Base-by-base conservation (phyloP, 1,140 invertebrate genomes). In the Conus ventricosus region DNA sequence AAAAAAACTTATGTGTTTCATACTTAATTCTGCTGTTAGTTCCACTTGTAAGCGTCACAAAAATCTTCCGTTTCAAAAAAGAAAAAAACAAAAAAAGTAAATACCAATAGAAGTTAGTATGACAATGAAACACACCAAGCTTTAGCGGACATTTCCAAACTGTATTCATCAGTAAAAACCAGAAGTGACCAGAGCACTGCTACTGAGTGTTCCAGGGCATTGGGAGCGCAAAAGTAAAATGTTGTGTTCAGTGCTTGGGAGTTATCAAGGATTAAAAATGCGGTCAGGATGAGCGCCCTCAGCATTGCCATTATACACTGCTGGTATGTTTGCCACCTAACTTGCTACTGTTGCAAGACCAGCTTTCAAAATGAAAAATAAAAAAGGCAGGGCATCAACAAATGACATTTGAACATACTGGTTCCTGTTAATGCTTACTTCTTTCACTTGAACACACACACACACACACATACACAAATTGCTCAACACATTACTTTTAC, bases 231-330 rank as follows among this genome's bases (percentile, higher is more conserved):
- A 13, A n/a, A 71, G 20, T 23, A 71, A 71, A 71, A 7, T 0
- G 7, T 20, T 71, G 67, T 71, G 67, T 71, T 71, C 67, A 71
- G 67, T 71, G 11, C 20, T 71, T 71, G 67, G 57, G 57, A 71
- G 67, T 71, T 71, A 71, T 71, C 67, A 71, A 71, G 67, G 67
- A 71, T 71, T 17, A 71, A 71, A 71, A 71, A 71, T 7, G 67
- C 11, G 67, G 23, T 71, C 67, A 20, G 67, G 67, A 23, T 71
- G 11, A 71, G 7, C 15, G 20, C 11, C 20, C 67, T 71, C 67
- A 71, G 67, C 67, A 71, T 23, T 7, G 11, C 11, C 20, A 23
- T 71, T 23, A 71, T 23, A 20, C 15, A 71, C 67, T 20, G 67
- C 11, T 23, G 67, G 67, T 71, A 6, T 71, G 67, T 71, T 71